These are phyloP conservation scores for Notocelia uddmanniana DNA, from an alignment of 2,888 invertebrate genomes.

Conservation along the genomic window DNA sequence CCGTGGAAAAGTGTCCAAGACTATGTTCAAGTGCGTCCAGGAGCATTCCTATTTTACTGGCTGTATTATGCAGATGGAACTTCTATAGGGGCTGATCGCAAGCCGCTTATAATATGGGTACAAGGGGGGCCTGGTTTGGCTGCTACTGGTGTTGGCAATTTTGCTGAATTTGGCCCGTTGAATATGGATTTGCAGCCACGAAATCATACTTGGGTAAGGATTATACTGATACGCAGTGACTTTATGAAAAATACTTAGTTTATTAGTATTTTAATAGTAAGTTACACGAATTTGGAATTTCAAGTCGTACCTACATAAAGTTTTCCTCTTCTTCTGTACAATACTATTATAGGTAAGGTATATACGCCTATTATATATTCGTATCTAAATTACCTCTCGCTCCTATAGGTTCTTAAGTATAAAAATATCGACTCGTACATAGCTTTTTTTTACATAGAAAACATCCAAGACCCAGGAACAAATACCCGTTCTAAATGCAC, in stretches of 20 bases:
- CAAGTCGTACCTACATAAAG: too few relatives aligned
- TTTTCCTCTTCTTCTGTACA: too few relatives aligned
- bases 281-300: neutral
- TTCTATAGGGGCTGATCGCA: constrained; percentile 79
- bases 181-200: constrained; percentile 88
- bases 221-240: neutral
- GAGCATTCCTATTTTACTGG: constrained; percentile 95
- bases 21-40: constrained; percentile 89
- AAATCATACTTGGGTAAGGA: constrained; percentile 90
- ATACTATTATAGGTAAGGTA: too few relatives aligned
- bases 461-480: too few relatives aligned
- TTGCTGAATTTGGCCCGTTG: constrained; percentile 93
- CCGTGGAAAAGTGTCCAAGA: constrained; percentile 87
- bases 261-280: neutral
- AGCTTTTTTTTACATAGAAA: too few relatives aligned
- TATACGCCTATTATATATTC: too few relatives aligned
- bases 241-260: neutral
- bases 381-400: too few relatives aligned
- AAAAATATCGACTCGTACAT: too few relatives aligned
- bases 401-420: too few relatives aligned
- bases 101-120: constrained; percentile 93
- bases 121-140: constrained; percentile 96
- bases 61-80: constrained; percentile 91
- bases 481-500: too few relatives aligned
- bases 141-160: constrained; percentile 94